phyloP scores from a whole-genome alignment of 2,797 vertebrate genomes.

The Heteromormyrus szaboi region DNA sequence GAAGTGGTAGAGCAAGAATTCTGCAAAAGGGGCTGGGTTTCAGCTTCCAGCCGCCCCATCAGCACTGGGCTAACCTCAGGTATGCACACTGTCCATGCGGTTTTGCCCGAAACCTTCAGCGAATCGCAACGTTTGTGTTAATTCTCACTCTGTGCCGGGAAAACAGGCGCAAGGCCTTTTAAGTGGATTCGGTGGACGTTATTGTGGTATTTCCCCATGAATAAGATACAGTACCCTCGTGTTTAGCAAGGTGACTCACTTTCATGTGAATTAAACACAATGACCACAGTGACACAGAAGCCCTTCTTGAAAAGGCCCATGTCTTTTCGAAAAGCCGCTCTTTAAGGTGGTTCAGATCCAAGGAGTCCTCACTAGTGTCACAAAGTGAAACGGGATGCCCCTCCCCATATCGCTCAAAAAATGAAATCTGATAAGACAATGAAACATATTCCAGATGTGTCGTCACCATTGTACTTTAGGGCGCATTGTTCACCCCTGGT shows the following conservation, averaged over 20 bases:
- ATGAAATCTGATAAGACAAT: not conserved
- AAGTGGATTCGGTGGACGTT: not conserved
- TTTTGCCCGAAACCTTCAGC: not conserved
- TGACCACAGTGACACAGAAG: not conserved
- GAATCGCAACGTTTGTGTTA: not conserved
- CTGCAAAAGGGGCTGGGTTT: not conserved
- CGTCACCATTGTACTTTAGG: not conserved
- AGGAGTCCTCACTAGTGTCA: not conserved
- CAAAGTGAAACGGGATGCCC: not conserved
- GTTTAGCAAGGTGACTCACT: not conserved
- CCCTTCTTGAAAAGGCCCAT: not conserved
- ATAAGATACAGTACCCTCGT: not conserved
- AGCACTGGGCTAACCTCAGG: not conserved
- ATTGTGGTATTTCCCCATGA: not conserved
- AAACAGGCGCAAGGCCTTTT: not conserved
- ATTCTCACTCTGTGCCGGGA: not conserved
- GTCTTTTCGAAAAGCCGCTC: not conserved
- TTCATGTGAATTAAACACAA: not conserved
- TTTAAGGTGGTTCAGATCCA: not conserved
- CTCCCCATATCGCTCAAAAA: not conserved
- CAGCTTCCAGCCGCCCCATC: not conserved
- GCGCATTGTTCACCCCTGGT: not conserved
- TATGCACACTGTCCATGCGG: not conserved
- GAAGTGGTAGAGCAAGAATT: not conserved
- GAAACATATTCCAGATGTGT: not conserved